A percentile compares a stretch with the other conserved stretches of the same genome.
phyloP scores from a whole-genome alignment of 2,113 vertebrate species.

The Mesocricetus auratus region DNA sequence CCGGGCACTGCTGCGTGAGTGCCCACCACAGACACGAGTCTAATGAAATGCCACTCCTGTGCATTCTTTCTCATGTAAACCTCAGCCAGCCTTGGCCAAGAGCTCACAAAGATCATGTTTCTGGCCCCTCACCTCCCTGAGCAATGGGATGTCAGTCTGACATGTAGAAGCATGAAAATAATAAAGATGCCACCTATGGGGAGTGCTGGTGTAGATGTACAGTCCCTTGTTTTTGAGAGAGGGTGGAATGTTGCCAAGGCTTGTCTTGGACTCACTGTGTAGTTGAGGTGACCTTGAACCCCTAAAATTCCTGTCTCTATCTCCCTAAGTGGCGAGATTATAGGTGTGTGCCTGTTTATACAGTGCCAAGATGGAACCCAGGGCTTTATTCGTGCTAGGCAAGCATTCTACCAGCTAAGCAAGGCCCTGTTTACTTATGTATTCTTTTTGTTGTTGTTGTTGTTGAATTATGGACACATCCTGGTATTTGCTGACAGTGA shows the following conservation, averaged over 20 bases:
- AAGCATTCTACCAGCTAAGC: not conserved
- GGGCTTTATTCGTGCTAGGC: not conserved
- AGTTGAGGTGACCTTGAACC: not conserved
- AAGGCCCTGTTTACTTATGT: not conserved
- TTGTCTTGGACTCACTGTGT: not conserved
- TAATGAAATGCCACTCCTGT: not conserved
- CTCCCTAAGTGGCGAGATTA: not conserved
- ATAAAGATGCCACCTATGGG: not conserved
- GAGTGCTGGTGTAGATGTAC: not conserved
- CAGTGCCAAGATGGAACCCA: not conserved
- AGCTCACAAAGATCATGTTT: not conserved
- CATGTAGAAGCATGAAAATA: not conserved
- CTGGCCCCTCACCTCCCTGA: not conserved
- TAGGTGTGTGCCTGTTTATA: too few species aligned
- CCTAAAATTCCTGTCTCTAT: not conserved
- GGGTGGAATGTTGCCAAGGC: too few species aligned
- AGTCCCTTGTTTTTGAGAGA: not conserved
- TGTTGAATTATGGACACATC: not conserved
- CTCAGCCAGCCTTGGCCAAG: not conserved
- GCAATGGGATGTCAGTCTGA: not conserved
- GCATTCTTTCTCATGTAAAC: not conserved
- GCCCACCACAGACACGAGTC: not conserved
- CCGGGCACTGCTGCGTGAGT: not conserved
- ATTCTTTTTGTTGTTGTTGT: not conserved
- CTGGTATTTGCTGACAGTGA: conserved; percentile 15